phyloP scores from a whole-genome alignment of 2,113 vertebrate species.

The Ascaphus truei region DNA sequence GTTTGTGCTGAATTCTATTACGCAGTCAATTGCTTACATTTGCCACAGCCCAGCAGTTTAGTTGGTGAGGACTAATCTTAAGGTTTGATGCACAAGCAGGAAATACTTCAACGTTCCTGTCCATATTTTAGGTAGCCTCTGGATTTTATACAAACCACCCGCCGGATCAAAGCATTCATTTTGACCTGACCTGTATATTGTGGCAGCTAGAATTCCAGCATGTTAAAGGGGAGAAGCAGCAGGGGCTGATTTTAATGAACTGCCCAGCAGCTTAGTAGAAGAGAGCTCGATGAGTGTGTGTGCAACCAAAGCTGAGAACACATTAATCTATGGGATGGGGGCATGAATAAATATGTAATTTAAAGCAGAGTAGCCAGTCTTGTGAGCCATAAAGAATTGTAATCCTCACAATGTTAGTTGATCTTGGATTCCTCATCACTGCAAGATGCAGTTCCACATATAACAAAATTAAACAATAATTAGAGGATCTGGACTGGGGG shows the following conservation, averaged over 20 bases:
- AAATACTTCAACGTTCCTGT: background rate
- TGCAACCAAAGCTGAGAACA: conserved; percentile 2
- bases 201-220: conserved; percentile 6
- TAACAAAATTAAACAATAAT: too few relatives aligned
- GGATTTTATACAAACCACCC: background rate
- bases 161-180: conserved; percentile 7
- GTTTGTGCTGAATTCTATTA: too few relatives aligned
- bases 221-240: conserved; percentile 18
- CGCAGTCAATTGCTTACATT: too few relatives aligned
- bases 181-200: conserved; percentile 22
- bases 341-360: too few relatives aligned
- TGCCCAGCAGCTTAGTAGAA: conserved; percentile 11
- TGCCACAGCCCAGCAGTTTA: too few relatives aligned
- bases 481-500: too few relatives aligned
- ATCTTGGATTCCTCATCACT: too few relatives aligned
- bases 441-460: too few relatives aligned
- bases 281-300: background rate
- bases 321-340: background rate
- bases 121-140: background rate
- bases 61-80: too few relatives aligned
- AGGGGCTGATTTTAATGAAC: conserved; percentile 32
- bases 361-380: too few relatives aligned
- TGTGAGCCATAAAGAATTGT: too few relatives aligned
- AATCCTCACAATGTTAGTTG: too few relatives aligned
- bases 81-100: background rate